Conservation (phyloP, 2,888 invertebrate species). For the Nymphalis urticae region DNA sequence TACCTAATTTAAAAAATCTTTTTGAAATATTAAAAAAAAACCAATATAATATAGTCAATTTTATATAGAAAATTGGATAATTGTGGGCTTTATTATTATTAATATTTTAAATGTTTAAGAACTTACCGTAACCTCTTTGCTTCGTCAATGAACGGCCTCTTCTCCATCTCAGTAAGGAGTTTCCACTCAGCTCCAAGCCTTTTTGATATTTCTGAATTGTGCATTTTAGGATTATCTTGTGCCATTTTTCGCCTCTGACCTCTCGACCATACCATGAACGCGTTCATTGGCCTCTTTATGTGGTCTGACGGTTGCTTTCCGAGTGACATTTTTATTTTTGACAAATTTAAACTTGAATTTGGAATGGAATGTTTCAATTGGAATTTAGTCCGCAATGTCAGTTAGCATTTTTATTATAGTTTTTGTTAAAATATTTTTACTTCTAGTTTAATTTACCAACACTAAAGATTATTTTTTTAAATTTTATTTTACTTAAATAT, state of each 20-base stretch:
- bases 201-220: slow-evolving; percentile 95
- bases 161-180: slow-evolving; percentile 91
- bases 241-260: slow-evolving; percentile 95
- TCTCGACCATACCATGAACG: slow-evolving; percentile 96
- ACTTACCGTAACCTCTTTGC: slow-evolving; percentile 91
- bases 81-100: too few species aligned
- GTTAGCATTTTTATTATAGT: slow-evolving; percentile 14
- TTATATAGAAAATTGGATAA: too few species aligned
- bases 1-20: too few species aligned
- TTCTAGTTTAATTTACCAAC: background rate
- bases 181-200: slow-evolving; percentile 94
- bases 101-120: too few species aligned
- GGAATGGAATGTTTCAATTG: slow-evolving; percentile 7
- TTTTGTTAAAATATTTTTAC: slow-evolving; percentile 1
- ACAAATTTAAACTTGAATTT: slow-evolving; percentile 9
- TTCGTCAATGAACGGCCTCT: slow-evolving; percentile 94
- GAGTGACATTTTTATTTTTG: slow-evolving; percentile 61
- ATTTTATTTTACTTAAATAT: slow-evolving; percentile 2
- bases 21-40: too few species aligned
- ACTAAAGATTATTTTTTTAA: slow-evolving; percentile 4
- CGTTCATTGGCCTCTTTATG: slow-evolving; percentile 97
- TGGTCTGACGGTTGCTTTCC: slow-evolving; percentile 84
- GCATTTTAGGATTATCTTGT: slow-evolving; percentile 96
- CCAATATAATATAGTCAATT: too few species aligned
- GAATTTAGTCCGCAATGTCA: slow-evolving; percentile 12